Base-by-base conservation (phyloP, 2,797 vertebrate species). In the Sorex maritimensis region DNA sequence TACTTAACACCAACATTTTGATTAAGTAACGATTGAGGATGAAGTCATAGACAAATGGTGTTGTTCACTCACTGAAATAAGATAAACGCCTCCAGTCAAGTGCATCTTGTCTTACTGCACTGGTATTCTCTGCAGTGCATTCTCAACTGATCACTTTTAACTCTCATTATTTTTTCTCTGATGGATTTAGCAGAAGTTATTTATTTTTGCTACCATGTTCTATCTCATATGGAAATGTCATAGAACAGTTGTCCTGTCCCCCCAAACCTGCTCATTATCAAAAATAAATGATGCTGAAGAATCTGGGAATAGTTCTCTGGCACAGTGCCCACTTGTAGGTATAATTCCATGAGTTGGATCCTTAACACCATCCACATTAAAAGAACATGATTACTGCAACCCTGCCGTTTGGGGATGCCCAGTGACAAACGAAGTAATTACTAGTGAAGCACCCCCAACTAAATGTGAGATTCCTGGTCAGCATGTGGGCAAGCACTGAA, bases 1-100 rank as follows among this genome's bases (percentile, higher is more conserved):
- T 24, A 77, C 3, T 58, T 61, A 52, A 86, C 52, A 88, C 28
- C 23, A 88, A 61, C 58, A 87, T 65, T 78, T 73, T 58, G 28
- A 86, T n/a, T 80, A 52, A 67, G 46, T 55, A 85, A 92, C 61
- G 61, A 94, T n/a, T 81, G 63, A 61, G 55, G 86, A 82, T 72
- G 81, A 86, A 88, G 46, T 77, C 2, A 19, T 2, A 78, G 79
- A 88, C 7, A 69, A 88, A 81, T 26, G 90, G 34, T 15, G 23
- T 19, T 79, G 38, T 52, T 84, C 19, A 94, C 17, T 69, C 46
- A 61, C 1, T 80, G 61, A 55, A 85, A n/a, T 83, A 75, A 88
- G 46, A 55, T 63, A 19, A 44, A 89, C 2, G 44, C 83, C 74
- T 55, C 58, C 19, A 81, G 67, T 9, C 14, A 78, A 49, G 30